Evolutionary conservation across 2,797 vertebrate genomes (phyloP).

Genomic region (Ambastaia sidthimunki): DNA sequence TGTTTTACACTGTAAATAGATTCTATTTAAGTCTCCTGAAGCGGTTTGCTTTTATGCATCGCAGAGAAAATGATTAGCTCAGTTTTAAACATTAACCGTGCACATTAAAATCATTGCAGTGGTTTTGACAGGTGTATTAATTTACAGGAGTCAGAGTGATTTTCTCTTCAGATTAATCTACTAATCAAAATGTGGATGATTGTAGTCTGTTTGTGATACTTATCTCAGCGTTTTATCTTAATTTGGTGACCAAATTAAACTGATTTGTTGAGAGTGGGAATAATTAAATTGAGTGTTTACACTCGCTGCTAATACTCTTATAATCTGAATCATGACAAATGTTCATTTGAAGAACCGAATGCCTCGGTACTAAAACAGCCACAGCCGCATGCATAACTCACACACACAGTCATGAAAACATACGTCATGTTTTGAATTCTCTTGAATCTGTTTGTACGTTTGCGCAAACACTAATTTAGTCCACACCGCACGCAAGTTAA

Average conservation of each 20-base stretch:
- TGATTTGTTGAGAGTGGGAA: not conserved
- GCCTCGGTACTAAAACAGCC: not conserved
- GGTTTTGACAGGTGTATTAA: constrained; percentile 1
- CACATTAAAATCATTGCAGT: constrained; percentile 32
- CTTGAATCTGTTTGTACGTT: not conserved
- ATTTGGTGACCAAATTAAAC: constrained; percentile 44
- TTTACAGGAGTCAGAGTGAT: not conserved
- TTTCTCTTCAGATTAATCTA: constrained; percentile 28
- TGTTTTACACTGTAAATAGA: constrained; percentile 51
- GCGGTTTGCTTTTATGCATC: constrained; percentile 10
- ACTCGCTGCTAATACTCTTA: not conserved
- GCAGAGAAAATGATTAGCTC: constrained; percentile 8
- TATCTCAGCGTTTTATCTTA: not conserved
- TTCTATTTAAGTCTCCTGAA: constrained; percentile 41
- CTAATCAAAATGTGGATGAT: constrained; percentile 40
- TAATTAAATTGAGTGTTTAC: not conserved
- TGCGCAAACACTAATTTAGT: constrained; percentile 5
- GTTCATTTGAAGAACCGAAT: not conserved
- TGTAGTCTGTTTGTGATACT: constrained; percentile 7
- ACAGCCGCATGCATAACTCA: not conserved
- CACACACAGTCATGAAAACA: not conserved
- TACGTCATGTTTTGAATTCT: not conserved
- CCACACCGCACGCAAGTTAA: not conserved
- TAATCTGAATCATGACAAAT: not conserved
- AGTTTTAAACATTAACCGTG: constrained; percentile 25